Evolutionary conservation across 2,888 invertebrate species (phyloP).

Genomic region (Stenchaetothrips biformis): DNA sequence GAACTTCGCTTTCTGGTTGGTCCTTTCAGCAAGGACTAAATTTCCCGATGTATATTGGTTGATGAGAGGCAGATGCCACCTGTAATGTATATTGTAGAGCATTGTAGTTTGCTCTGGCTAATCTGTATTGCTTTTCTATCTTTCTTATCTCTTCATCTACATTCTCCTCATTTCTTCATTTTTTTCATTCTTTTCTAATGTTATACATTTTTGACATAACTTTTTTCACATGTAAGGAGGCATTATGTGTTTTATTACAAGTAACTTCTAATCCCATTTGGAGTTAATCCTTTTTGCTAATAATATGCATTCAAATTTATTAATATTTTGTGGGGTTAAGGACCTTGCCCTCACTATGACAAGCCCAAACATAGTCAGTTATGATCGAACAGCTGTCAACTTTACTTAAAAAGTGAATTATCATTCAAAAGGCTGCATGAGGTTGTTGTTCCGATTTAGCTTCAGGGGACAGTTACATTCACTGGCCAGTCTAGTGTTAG

Average conservation of each 20-base stretch:
- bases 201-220: too few species aligned
- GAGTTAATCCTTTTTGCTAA: too few species aligned
- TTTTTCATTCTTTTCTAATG: not conserved
- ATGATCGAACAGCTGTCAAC: not conserved
- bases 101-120: not conserved
- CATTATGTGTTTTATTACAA: too few species aligned
- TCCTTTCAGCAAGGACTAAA: too few species aligned
- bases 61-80: not conserved
- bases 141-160: not conserved
- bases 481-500: too few species aligned
- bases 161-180: not conserved
- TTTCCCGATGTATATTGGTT: too few species aligned
- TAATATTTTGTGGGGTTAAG: too few species aligned
- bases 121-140: not conserved
- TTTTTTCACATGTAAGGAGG: too few species aligned
- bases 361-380: not conserved
- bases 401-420: not conserved
- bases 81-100: not conserved
- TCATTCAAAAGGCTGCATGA: not conserved
- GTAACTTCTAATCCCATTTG: too few species aligned
- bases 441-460: not conserved
- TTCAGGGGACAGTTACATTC: not conserved
- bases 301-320: too few species aligned
- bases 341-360: too few species aligned
- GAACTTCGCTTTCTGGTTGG: constrained; percentile 26